A percentile compares a stretch with the other conserved stretches of the same genome.
Conservation (phyloP, 1,140 invertebrate species). For the Sminthurinus signatus region DNA sequence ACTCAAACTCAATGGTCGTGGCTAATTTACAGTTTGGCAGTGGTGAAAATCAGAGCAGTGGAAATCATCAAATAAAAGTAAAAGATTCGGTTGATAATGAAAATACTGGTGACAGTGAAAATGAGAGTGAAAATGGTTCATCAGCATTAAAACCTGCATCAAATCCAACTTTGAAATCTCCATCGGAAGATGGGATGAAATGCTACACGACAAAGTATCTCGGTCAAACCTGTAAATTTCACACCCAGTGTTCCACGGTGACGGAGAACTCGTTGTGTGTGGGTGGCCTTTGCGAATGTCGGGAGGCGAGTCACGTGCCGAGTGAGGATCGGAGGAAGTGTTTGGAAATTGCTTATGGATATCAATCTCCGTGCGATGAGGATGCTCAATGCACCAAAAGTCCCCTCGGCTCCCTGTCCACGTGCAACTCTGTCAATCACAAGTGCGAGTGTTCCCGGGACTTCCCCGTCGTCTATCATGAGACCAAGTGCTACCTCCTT, state of each 20-base stretch:
- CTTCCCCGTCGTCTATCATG: conserved; percentile 28
- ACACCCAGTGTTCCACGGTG: conserved; percentile 26
- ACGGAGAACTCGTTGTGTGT: conserved; percentile 27
- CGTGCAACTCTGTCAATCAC: conserved; percentile 16
- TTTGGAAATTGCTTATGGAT: conserved; percentile 31
- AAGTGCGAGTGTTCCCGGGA: conserved; percentile 32
- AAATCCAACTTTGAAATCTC: not conserved
- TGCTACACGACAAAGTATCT: conserved; percentile 29
- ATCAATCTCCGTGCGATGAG: conserved; percentile 33
- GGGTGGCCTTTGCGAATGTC: conserved; percentile 32
- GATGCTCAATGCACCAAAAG: conserved; percentile 30
- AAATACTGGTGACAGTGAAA: too few species aligned
- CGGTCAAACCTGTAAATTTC: conserved; percentile 34
- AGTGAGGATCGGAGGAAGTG: conserved; percentile 35
- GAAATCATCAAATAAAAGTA: too few species aligned
- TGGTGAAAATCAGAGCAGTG: too few species aligned
- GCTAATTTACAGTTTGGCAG: too few species aligned
- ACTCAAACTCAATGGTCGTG: too few species aligned
- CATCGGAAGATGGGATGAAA: conserved; percentile 15
- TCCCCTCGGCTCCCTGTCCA: conserved; percentile 20
- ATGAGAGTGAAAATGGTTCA: too few species aligned
- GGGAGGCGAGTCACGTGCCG: conserved; percentile 19
- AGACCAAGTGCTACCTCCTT: conserved; percentile 32
- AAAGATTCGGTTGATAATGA: too few species aligned
- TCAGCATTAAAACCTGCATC: not conserved